Conservation (phyloP, 2,888 invertebrate genomes). For the Phyllotreta striolata region DNA sequence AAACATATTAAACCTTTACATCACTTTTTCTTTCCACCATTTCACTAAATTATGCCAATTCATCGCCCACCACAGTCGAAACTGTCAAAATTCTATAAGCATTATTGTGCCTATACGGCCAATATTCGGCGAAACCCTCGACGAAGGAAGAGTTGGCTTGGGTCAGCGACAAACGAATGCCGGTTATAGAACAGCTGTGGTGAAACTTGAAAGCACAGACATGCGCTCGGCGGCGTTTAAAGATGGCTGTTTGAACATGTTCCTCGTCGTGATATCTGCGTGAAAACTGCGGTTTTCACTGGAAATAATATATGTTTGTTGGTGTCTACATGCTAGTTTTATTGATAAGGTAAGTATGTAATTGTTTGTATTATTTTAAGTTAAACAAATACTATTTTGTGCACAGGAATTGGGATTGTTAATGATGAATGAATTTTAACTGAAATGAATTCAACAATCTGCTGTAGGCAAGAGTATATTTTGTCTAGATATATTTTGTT, state of each 20-base stretch:
- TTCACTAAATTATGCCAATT: slow-evolving; percentile 13
- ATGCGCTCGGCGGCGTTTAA: slow-evolving; percentile 44
- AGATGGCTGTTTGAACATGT: slow-evolving; percentile 46
- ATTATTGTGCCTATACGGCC: slow-evolving; percentile 24
- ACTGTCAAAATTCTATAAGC: slow-evolving; percentile 22
- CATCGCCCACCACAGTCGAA: slow-evolving; percentile 21
- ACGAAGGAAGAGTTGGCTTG: slow-evolving; percentile 43
- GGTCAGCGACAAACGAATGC: slow-evolving; percentile 38
- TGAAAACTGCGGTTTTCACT: slow-evolving; percentile 18
- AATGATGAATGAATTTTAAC: too few species aligned
- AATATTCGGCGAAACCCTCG: slow-evolving; percentile 40
- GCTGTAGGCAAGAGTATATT: too few species aligned
- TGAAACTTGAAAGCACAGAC: slow-evolving; percentile 34
- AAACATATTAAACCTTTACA: neutral
- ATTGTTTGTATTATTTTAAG: too few species aligned
- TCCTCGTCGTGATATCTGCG: slow-evolving; percentile 22
- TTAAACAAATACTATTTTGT: too few species aligned
- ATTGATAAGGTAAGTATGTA: slow-evolving; percentile 3
- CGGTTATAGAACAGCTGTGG: slow-evolving; percentile 44
- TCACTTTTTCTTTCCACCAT: slow-evolving; percentile 14
- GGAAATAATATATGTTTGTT: slow-evolving; percentile 1
- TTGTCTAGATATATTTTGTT: too few species aligned
- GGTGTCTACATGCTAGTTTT: neutral
- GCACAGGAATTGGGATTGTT: too few species aligned
- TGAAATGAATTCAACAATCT: too few species aligned